Conservation (phyloP, 2,113 vertebrate genomes). For the Lampris incognitus region DNA sequence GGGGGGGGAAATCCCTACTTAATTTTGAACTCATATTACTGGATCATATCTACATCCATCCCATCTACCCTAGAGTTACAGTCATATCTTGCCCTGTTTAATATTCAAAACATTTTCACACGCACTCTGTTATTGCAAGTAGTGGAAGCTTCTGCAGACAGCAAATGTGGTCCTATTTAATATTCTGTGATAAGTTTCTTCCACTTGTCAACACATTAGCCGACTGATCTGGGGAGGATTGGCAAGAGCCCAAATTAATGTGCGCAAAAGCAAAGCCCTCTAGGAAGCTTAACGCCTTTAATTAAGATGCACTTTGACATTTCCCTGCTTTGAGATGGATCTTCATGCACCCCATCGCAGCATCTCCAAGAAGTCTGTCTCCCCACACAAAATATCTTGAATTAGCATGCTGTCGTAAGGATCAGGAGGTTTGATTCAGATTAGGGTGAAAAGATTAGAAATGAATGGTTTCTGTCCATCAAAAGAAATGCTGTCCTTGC, state of each 20-base stretch:
- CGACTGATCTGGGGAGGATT: slow-evolving; percentile 72
- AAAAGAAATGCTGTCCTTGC: not conserved
- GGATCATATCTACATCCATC: slow-evolving; percentile 3
- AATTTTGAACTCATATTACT: not conserved
- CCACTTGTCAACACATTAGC: slow-evolving; percentile 72
- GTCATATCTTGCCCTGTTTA: slow-evolving; percentile 45
- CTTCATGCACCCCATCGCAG: slow-evolving; percentile 33
- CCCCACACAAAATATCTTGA: slow-evolving; percentile 23
- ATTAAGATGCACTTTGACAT: slow-evolving; percentile 77
- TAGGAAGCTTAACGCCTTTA: slow-evolving; percentile 66
- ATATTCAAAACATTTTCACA: slow-evolving; percentile 50
- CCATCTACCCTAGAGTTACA: slow-evolving; percentile 30
- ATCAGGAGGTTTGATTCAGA: slow-evolving; percentile 19
- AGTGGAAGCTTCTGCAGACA: slow-evolving; percentile 40
- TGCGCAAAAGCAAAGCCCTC: slow-evolving; percentile 69
- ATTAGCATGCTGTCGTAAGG: slow-evolving; percentile 29
- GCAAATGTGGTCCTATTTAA: slow-evolving; percentile 57
- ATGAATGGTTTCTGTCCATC: not conserved
- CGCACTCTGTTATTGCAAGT: not conserved
- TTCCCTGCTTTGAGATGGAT: slow-evolving; percentile 29
- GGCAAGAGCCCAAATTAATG: slow-evolving; percentile 76
- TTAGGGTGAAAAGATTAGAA: not conserved
- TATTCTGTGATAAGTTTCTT: slow-evolving; percentile 68
- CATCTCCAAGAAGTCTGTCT: slow-evolving; percentile 38
- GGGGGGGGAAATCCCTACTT: not conserved